Conservation (phyloP, 2,797 vertebrate genomes). For the Leuciscus waleckii region DNA sequence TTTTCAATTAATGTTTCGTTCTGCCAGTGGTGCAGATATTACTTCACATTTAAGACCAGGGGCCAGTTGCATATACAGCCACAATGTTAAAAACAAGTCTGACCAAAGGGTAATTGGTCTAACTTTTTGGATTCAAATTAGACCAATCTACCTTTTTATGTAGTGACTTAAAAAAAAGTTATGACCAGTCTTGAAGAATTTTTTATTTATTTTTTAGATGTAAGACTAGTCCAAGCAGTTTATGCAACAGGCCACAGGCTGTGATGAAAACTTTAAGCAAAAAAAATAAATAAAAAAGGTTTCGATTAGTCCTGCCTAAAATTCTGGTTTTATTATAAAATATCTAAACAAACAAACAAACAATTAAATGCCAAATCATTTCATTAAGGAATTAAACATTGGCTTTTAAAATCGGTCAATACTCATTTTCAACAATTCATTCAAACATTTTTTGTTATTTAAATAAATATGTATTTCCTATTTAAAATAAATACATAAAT, state of each 20-base stretch:
- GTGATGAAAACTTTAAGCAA: too few species aligned
- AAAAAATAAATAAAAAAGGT: too few species aligned
- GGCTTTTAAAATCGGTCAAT: too few species aligned
- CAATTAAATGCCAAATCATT: not conserved
- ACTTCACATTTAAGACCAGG: not conserved
- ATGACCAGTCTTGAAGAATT: too few species aligned
- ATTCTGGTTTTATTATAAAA: too few species aligned
- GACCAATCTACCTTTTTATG: too few species aligned
- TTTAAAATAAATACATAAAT: not conserved
- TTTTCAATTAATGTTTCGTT: not conserved
- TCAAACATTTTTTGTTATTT: not conserved
- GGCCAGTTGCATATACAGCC: not conserved
- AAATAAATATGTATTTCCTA: not conserved
- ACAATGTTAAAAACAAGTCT: not conserved
- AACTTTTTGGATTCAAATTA: too few species aligned
- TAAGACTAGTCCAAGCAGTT: not conserved
- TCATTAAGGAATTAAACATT: not conserved
- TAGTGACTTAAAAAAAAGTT: too few species aligned
- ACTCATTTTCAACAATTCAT: not conserved
- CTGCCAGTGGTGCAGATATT: not conserved
- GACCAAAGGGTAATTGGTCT: too few species aligned
- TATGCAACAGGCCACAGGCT: not conserved
- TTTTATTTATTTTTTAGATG: not conserved
- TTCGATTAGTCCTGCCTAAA: too few species aligned
- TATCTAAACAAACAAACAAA: not conserved